phyloP scores from a whole-genome alignment of 1,140 invertebrate genomes.

The Cyrtorhinus lividipennis region DNA sequence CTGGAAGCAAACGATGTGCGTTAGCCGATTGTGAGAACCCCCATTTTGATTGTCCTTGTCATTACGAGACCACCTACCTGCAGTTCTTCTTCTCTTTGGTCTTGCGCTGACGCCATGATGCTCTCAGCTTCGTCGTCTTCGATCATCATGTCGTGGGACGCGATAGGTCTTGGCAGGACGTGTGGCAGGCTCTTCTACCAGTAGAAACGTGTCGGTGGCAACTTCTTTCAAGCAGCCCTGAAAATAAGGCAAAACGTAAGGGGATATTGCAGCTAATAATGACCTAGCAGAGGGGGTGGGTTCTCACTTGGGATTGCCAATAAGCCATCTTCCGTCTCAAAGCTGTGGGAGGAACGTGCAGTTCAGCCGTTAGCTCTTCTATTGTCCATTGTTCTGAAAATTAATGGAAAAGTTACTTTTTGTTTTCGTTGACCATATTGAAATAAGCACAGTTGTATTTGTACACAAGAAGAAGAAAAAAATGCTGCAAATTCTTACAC shows the following conservation, averaged over 20 bases:
- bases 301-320: slow-evolving; percentile 76
- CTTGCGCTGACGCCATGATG: slow-evolving; percentile 81
- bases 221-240: slow-evolving; percentile 65
- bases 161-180: slow-evolving; percentile 30
- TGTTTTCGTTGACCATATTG: too few species aligned
- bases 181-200: slow-evolving; percentile 54
- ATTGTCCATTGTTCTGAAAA: slow-evolving; percentile 59
- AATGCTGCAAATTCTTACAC: too few species aligned
- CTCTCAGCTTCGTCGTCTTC: slow-evolving; percentile 87
- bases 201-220: slow-evolving; percentile 52
- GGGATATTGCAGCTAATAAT: not conserved
- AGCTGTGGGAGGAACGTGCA: slow-evolving; percentile 69
- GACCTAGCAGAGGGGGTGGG: too few species aligned
- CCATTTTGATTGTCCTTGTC: too few species aligned
- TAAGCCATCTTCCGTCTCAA: slow-evolving; percentile 72
- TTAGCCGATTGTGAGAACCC: too few species aligned
- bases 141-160: slow-evolving; percentile 46
- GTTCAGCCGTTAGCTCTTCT: slow-evolving; percentile 64
- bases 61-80: too few species aligned
- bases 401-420: not conserved
- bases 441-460: too few species aligned
- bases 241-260: too few species aligned
- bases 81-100: slow-evolving; percentile 84
- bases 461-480: too few species aligned
- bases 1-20: slow-evolving; percentile 29